These are phyloP conservation scores for Cataglyphis altisquamis DNA, from an alignment of 2,888 invertebrate genomes.

Conservation along the genomic window DNA sequence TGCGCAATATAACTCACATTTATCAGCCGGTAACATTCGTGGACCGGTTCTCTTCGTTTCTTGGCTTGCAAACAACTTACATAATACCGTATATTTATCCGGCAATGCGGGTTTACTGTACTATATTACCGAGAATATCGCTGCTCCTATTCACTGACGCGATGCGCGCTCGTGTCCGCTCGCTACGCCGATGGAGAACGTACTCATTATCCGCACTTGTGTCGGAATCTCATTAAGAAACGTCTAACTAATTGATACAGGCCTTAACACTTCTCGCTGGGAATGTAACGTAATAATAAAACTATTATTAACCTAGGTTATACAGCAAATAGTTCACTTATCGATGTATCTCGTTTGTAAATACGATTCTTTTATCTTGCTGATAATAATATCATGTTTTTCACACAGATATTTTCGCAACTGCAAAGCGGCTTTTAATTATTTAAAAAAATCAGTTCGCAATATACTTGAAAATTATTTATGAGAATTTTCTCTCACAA, in stretches of 20 bases:
- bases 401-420: background rate
- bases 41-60: conserved; percentile 59
- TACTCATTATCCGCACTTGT: conserved; percentile 53
- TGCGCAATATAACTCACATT: conserved; percentile 59
- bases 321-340: conserved; percentile 37
- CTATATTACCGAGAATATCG: conserved; percentile 65
- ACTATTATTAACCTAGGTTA: conserved; percentile 1
- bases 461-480: conserved; percentile 28
- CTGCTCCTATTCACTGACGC: background rate
- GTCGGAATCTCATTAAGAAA: conserved; percentile 63
- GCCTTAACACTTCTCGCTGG: conserved; percentile 13
- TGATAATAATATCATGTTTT: conserved; percentile 50
- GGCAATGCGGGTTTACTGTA: conserved; percentile 69
- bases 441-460: background rate
- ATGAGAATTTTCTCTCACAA: conserved; percentile 14
- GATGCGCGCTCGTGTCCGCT: conserved; percentile 35
- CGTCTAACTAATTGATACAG: conserved; percentile 6
- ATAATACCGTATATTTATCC: conserved; percentile 81
- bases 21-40: conserved; percentile 56
- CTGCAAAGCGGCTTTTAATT: conserved; percentile 20
- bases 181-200: conserved; percentile 50
- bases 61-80: conserved; percentile 80
- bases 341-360: conserved; percentile 25
- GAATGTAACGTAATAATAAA: conserved; percentile 33
- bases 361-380: conserved; percentile 26